These are phyloP conservation scores for Lithophane semibrunnea DNA, from an alignment of 2,888 invertebrate species.

Conservation along the genomic window DNA sequence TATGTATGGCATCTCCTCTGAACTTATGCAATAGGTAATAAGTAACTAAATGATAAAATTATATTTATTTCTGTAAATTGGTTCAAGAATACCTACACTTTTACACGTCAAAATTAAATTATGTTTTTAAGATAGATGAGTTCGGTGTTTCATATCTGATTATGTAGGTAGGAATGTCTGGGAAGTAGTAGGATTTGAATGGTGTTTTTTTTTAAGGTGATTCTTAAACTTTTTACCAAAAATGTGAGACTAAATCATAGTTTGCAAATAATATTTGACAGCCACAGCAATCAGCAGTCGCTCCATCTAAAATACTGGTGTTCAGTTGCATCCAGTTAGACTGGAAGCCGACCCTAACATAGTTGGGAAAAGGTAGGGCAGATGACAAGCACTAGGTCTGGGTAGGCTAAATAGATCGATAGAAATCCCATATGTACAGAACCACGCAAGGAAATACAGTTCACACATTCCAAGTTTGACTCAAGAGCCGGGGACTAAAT, in stretches of 20 bases:
- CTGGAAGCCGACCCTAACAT: neutral
- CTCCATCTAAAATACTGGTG: neutral
- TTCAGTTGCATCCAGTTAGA: neutral
- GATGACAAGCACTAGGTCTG: neutral
- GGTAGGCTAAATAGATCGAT: neutral
- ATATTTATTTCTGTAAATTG: no score
- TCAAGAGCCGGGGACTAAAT: slow-evolving; percentile 68
- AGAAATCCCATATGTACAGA: slow-evolving; percentile 31
- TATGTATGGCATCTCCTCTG: no score
- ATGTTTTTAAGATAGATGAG: no score
- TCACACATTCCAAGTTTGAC: slow-evolving; percentile 51
- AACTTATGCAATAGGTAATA: no score
- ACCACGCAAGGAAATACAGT: slow-evolving; percentile 55
- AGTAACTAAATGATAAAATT: no score
- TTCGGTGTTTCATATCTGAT: no score
- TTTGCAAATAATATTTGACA: neutral
- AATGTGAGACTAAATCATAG: neutral
- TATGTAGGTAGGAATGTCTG: neutral
- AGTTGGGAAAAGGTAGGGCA: neutral
- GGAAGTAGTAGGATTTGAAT: neutral
- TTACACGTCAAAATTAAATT: no score
- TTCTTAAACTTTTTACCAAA: neutral
- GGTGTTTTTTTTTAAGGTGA: no score
- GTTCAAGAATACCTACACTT: no score
- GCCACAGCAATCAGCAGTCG: neutral